Evolutionary conservation across 2,888 invertebrate genomes (phyloP).

Genomic region (Chalcosyrphus nemorum): DNA sequence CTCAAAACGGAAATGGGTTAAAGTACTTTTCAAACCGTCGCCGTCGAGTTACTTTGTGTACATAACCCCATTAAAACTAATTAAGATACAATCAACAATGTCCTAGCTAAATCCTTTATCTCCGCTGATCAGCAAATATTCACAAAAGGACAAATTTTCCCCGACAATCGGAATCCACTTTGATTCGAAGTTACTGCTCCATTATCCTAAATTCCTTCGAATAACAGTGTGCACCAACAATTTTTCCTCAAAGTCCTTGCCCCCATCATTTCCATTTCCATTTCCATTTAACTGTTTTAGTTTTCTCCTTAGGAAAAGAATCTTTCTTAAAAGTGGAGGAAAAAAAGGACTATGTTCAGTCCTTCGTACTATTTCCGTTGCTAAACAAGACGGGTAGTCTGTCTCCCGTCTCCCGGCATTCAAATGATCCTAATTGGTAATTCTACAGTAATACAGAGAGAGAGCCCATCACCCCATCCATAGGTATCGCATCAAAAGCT

Average conservation of each 20-base stretch:
- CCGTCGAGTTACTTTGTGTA: background rate
- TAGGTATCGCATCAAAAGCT: background rate
- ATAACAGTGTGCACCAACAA: background rate
- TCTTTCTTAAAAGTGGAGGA: background rate
- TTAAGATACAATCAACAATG: background rate
- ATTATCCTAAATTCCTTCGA: background rate
- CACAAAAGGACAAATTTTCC: background rate
- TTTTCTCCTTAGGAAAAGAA: too few species aligned
- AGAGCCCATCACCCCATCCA: background rate
- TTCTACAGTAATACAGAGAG: background rate
- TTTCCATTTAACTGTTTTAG: background rate
- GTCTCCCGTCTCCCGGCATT: background rate
- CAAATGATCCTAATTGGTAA: constrained; percentile 3
- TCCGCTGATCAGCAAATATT: background rate
- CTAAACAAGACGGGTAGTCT: background rate
- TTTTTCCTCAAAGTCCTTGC: background rate
- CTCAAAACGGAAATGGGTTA: too few species aligned
- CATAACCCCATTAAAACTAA: background rate
- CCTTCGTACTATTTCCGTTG: background rate
- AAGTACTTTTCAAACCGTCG: too few species aligned
- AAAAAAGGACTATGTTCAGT: background rate
- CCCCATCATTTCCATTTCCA: background rate
- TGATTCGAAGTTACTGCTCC: background rate
- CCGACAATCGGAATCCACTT: background rate
- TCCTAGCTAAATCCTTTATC: background rate